Percentiles rank a stretch among this genome's conserved stretches.
These are phyloP conservation scores for Myotis planiceps DNA, from an alignment of 2,797 vertebrate species.

Conservation along the genomic window DNA sequence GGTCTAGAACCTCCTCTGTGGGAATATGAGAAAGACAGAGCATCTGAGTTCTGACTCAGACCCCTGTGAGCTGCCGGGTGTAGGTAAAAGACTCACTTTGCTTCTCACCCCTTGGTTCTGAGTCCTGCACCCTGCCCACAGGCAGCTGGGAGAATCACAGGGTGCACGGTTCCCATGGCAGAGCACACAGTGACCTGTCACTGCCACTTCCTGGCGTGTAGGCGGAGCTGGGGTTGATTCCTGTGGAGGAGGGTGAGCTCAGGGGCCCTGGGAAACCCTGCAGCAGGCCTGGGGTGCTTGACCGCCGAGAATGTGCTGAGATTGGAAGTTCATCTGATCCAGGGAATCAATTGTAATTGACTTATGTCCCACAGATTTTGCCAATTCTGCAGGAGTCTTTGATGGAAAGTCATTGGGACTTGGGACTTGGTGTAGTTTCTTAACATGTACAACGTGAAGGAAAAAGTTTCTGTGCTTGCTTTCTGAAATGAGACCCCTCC, in stretches of 20 bases:
- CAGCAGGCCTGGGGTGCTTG: background rate
- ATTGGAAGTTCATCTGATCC: constrained; percentile 46
- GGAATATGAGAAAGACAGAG: background rate
- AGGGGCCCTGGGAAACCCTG: background rate
- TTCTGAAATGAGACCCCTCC: background rate
- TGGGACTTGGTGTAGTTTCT: constrained; percentile 15
- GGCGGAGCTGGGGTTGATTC: background rate
- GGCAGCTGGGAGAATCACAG: background rate
- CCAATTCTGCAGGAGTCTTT: constrained; percentile 50
- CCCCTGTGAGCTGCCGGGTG: background rate
- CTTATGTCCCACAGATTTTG: constrained; percentile 52
- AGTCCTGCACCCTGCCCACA: background rate
- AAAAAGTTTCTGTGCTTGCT: background rate
- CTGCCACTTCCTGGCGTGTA: fast-evolving
- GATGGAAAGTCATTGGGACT: constrained; percentile 60
- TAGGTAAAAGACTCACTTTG: background rate
- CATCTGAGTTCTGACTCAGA: background rate
- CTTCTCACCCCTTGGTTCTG: background rate
- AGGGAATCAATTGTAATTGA: constrained; percentile 64
- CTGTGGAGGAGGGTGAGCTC: background rate
- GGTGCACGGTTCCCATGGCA: too few relatives aligned
- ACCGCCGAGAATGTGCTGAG: constrained; percentile 47
- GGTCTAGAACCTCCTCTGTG: background rate
- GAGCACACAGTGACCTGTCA: background rate
- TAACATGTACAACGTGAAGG: background rate